Base-by-base conservation (phyloP, 2,888 invertebrate genomes). In the Crepidodera aurea region DNA sequence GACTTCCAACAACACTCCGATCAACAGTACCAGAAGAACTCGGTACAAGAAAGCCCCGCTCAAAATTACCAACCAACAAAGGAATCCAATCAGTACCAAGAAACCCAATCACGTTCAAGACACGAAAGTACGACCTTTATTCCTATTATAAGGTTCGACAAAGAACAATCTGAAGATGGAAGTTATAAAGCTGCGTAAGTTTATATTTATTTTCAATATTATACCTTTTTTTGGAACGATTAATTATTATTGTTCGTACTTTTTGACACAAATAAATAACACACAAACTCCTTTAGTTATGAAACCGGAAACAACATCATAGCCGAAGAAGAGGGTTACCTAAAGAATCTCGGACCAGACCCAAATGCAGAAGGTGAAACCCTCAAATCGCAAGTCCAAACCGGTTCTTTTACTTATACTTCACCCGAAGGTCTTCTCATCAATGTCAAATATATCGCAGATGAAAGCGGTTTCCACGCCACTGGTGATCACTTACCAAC, bases 241-340 rank as follows among this genome's bases (percentile, higher is more conserved):
- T 16, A 6, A 8, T 13, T 12, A 40, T 13, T 15, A 42, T 42
- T 1, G 5, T 42, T 16, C 2, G 42, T 10, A 12, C 13, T 40
- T 40, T 40, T n/a, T n/a, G n/a, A n/a, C n/a, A n/a, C n/a, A n/a
- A n/a, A n/a, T n/a, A n/a, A n/a, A n/a, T n/a, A n/a, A n/a, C n/a
- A n/a, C n/a, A n/a, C n/a, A n/a, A n/a, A n/a, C 6, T 15, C 34
- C 39, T 39, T 10, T 15, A 90, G 90, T 69, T 93, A 91, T 76
- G 92, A 93, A 81, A 93, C 93, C 62, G 93, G 92, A 16, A 93
- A 93, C 82, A 86, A 91, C 79, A 93, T 93, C 69, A 81, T 88
- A 1, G 90, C 92, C 27, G 87, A 91, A 81, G 93, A 93, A 79
- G 85, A 89, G 72, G 93, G 93, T 68, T 91, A 85, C 83, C 80